A percentile compares a stretch with the other conserved stretches of the same genome.
These are phyloP conservation scores for Archilochus colubris DNA, from an alignment of 2,113 vertebrate species.

Conservation along the genomic window DNA sequence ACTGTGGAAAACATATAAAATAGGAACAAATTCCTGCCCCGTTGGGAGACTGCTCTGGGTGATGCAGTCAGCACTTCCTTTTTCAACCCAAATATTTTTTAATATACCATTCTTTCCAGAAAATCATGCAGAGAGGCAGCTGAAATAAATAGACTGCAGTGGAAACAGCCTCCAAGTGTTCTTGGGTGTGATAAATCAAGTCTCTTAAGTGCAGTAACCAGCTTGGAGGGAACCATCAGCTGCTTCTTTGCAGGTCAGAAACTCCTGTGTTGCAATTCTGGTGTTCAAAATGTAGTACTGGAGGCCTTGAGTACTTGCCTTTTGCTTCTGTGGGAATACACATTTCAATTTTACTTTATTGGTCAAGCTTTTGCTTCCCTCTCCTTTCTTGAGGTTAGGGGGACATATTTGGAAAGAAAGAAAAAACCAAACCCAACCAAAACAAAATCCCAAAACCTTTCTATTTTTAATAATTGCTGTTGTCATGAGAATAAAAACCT, in stretches of 20 bases:
- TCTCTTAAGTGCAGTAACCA: not conserved
- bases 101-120: not conserved
- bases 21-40: not conserved
- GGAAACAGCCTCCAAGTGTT: not conserved
- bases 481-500: not conserved
- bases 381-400: not conserved
- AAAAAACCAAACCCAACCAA: not conserved
- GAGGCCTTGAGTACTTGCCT: not conserved
- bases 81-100: slow-evolving; percentile 4
- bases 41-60: not conserved
- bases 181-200: not conserved
- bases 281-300: not conserved
- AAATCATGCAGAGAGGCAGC: not conserved
- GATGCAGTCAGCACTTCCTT: not conserved
- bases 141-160: not conserved
- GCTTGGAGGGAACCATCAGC: not conserved
- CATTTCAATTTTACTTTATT: not conserved
- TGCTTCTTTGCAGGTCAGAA: not conserved
- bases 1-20: not conserved
- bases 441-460: too few species aligned
- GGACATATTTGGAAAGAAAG: not conserved
- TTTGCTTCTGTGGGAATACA: not conserved
- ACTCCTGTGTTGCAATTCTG: not conserved
- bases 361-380: not conserved
- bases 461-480: not conserved